Evolutionary conservation across 2,797 vertebrate genomes (phyloP), one percentile per base, ranked within the genome.

Genomic region (Muscicapa comitata): DNA sequence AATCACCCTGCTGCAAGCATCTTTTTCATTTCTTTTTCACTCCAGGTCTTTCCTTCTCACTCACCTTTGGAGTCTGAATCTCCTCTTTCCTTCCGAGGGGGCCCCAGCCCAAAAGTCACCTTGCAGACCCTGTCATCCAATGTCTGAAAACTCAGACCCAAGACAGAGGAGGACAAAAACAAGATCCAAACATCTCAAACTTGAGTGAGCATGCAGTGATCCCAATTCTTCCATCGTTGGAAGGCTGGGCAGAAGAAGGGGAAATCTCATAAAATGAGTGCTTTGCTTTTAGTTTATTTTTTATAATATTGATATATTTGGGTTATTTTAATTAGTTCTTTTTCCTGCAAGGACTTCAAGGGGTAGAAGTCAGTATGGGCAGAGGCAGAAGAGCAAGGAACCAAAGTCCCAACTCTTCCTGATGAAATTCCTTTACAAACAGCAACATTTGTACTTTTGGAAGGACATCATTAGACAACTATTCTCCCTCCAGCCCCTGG

Each of bases 401-500:
- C 28, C 51, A 10, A 92, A 67, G 45, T 31, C 63, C 55, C 42
- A 40, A 4, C 15, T 43, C 42, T 28, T 94, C 59, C 83, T 66
- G 84, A 58, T 77, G 24, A 50, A 77, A 62, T 45, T 91, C 58
- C 55, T 92, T 86, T 83, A 61, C 71, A 93, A 94, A 29, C 68
- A 65, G 78, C 57, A 90, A 61, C 58, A 51, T 81, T 78, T 94
- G 77, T 59, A 90, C 88, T 93, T 92, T 92, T 79, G 89, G 87
- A 96, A 95, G 89, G 82, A 78, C 90, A 94, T 93, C 61, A 88
- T 80, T 66, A 93, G 78, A 88, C n/a, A 77, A 95, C 54, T 14
- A 68, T 91, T 95, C 63, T 92, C 75, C 47, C 78, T 86, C 23
- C 75, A 83, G 68, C 55, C 73, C 43, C 81, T 94, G 95, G 62